These are phyloP conservation scores for Choreutis nemorana DNA, from an alignment of 2,888 invertebrate species.

Conservation along the genomic window DNA sequence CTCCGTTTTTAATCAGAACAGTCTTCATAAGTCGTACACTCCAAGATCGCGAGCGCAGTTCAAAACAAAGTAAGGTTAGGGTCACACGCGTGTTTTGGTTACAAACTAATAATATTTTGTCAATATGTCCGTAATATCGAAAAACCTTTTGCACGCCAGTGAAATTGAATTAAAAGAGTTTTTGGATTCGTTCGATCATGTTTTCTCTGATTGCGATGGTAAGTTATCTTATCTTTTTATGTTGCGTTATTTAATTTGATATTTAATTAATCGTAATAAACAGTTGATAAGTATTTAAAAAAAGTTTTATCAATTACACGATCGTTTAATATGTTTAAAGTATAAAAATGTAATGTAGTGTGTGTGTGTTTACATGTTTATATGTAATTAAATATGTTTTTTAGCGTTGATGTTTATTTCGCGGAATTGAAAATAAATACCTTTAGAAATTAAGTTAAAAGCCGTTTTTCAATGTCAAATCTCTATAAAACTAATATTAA, in stretches of 20 bases:
- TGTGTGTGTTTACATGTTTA: not conserved
- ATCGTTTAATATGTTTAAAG: not conserved
- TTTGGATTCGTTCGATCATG: slow-evolving; percentile 72
- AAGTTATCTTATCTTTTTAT: slow-evolving; percentile 19
- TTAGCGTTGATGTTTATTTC: not conserved
- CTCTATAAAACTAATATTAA: not conserved
- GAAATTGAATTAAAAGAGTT: slow-evolving; percentile 53
- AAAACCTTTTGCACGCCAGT: slow-evolving; percentile 44
- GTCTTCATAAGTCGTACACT: not conserved
- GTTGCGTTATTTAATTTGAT: not conserved
- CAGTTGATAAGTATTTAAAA: not conserved
- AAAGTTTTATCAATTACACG: not conserved
- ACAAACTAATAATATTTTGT: slow-evolving; percentile 10
- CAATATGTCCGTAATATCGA: slow-evolving; percentile 24
- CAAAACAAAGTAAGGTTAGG: slow-evolving; percentile 24
- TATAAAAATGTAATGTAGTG: not conserved
- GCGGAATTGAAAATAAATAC: not conserved
- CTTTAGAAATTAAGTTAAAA: not conserved
- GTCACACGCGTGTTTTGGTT: slow-evolving; percentile 27
- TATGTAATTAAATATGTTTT: not conserved
- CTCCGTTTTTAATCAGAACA: too few species aligned
- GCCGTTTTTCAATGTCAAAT: not conserved
- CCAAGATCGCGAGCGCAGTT: slow-evolving; percentile 44
- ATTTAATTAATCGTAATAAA: not conserved
- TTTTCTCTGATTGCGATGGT: slow-evolving; percentile 83